A percentile compares a stretch with the other conserved stretches of the same genome.
Evolutionary conservation across 2,113 vertebrate genomes (phyloP).

Genomic region (Ploceus nigricollis): DNA sequence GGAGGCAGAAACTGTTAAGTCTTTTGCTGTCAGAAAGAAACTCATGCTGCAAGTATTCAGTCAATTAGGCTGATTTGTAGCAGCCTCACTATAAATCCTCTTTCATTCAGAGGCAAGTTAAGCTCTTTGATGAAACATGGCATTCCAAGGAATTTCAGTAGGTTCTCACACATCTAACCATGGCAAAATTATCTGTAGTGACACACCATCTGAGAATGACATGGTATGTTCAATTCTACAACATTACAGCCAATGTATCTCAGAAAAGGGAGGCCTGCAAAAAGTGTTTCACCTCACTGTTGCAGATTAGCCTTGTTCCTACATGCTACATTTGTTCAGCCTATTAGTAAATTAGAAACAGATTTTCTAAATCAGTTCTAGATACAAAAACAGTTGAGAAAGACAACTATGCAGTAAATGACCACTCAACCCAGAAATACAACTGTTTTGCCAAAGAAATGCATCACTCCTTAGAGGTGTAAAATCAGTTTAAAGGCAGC

Average conservation of each 20-base stretch:
- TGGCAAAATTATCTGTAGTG: not conserved
- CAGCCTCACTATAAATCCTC: not conserved
- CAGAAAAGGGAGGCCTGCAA: not conserved
- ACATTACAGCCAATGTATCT: not conserved
- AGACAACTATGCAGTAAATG: not conserved
- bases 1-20: not conserved
- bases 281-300: not conserved
- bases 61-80: conserved; percentile 36
- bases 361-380: not conserved
- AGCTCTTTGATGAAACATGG: not conserved
- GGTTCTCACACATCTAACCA: not conserved
- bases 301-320: not conserved
- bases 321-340: not conserved
- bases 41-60: not conserved
- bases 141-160: not conserved
- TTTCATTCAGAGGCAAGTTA: not conserved
- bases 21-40: not conserved
- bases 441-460: not conserved
- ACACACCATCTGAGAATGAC: not conserved
- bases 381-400: not conserved
- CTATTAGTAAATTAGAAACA: not conserved
- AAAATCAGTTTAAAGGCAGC: not conserved
- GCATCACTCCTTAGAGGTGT: not conserved
- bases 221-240: not conserved
- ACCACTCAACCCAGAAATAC: not conserved